Evolutionary conservation across 2,888 invertebrate species (phyloP).

Genomic region (Calameuta pallipes): DNA sequence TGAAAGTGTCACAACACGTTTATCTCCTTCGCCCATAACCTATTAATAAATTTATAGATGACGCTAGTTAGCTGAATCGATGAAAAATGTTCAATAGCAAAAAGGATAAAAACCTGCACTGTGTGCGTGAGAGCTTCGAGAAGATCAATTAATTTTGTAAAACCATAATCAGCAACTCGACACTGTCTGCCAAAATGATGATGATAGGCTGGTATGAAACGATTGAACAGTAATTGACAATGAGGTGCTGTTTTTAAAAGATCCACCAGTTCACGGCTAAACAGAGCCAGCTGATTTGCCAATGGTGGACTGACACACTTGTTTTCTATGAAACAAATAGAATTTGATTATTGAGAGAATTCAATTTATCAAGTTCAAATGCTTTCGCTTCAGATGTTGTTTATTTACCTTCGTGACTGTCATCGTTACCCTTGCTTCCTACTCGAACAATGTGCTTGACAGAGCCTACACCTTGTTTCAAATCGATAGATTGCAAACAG

Average conservation of each 20-base stretch:
- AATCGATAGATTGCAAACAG: conserved; percentile 80
- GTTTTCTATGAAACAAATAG: conserved; percentile 42
- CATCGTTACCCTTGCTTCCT: conserved; percentile 52
- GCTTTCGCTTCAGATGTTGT: not conserved
- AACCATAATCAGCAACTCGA: conserved; percentile 96
- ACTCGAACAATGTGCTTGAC: conserved; percentile 70
- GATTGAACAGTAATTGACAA: conserved; percentile 84
- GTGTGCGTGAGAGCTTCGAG: conserved; percentile 89
- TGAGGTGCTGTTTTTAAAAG: conserved; percentile 83
- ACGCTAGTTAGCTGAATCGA: not conserved
- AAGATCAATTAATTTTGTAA: conserved; percentile 90
- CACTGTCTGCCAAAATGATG: conserved; percentile 97
- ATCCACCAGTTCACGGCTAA: conserved; percentile 90
- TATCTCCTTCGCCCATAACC: conserved; percentile 92
- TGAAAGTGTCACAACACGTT: conserved; percentile 87
- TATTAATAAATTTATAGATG: conserved; percentile 52
- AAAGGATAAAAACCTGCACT: conserved; percentile 74
- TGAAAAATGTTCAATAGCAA: not conserved
- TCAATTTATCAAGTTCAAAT: not conserved
- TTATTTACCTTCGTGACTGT: conserved; percentile 56
- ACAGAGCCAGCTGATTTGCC: conserved; percentile 79
- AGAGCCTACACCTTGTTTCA: conserved; percentile 68
- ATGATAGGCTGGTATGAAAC: conserved; percentile 95
- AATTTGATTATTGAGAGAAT: conserved; percentile 1
- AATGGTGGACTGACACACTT: conserved; percentile 75